Base-by-base conservation (phyloP, 2,113 vertebrate genomes). In the Ictidomys tridecemlineatus region DNA sequence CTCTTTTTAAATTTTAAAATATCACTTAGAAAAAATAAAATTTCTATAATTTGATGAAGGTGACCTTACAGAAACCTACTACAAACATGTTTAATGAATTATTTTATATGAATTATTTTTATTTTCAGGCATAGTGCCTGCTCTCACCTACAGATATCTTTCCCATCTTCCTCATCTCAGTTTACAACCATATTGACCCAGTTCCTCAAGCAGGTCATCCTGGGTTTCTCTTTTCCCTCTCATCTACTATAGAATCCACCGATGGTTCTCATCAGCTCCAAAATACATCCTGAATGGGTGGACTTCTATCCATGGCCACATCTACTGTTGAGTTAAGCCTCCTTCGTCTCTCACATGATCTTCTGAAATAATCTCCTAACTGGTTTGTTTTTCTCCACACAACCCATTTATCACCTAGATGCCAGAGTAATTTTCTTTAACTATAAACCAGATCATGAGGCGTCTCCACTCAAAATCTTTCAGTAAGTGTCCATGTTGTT, bases 21-120 rank as follows among this genome's bases (percentile, higher is more conserved):
- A 85, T 32, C 32, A 77, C 53, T 82, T 58, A 91, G 58, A 94
- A 95, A 45, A 96, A 93, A 26, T 70, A 5, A 53, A 77, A 48
- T 30, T 80, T 58, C 42, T 88, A 11, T 17, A 93, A 85, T 51
- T 74, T 84, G 4, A 74, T 58, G 45, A 72, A 95, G 17, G 5
- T 28, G 14, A 24, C 37, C 34, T 67, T 67, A 56, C 17, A 85
- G 32, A 78, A 88, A 83, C 7, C 18, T 87, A 83, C 30, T 72
- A 22, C 10, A 63, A 61, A 84, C 14, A 48, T 67, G 83, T 72
- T 91, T 92, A 85, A 70, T 39, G 26, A 70, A 80, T 39, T 67
- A 78, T 72, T 91, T 85, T 6, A 70, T 11, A 70, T 5, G 11
- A 42, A 76, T 85, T 65, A 22, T 30, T 74, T 45, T 48, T 74